phyloP scores from a whole-genome alignment of 2,888 invertebrate species.

The Atethmia centrago region DNA sequence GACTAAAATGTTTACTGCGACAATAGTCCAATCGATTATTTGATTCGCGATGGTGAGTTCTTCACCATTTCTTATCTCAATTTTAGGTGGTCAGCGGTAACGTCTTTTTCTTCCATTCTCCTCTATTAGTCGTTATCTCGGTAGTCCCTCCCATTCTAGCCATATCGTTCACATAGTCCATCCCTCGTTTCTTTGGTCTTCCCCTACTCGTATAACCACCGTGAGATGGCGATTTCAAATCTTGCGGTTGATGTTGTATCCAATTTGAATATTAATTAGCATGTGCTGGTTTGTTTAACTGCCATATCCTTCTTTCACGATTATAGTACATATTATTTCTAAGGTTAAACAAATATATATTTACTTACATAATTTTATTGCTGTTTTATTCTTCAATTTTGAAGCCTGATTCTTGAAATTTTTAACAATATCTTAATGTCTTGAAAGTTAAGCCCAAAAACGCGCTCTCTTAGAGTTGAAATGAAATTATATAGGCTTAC shows the following conservation, averaged over 20 bases:
- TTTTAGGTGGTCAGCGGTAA: too few relatives aligned
- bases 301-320: not conserved
- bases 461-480: not conserved
- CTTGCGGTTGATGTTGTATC: not conserved
- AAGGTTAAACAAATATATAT: slow-evolving; percentile 39
- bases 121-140: too few relatives aligned
- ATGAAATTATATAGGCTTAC: slow-evolving; percentile 9
- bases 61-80: too few relatives aligned
- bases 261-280: not conserved
- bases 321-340: slow-evolving; percentile 4
- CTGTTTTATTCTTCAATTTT: slow-evolving; percentile 20
- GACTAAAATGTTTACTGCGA: not conserved
- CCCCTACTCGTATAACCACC: too few relatives aligned
- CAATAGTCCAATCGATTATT: not conserved
- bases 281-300: not conserved
- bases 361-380: slow-evolving; percentile 12
- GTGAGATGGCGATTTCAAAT: slow-evolving; percentile 8
- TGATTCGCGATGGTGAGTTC: slow-evolving; percentile 25
- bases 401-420: not conserved
- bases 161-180: too few relatives aligned
- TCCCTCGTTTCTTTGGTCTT: too few relatives aligned
- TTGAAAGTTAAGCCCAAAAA: not conserved
- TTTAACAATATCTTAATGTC: not conserved
- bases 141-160: too few relatives aligned
- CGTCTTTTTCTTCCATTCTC: too few relatives aligned